A percentile compares a stretch with the other conserved stretches of the same genome.
These are phyloP conservation scores for Tinamus major DNA, from an alignment of 2,797 vertebrate species.

Conservation along the genomic window DNA sequence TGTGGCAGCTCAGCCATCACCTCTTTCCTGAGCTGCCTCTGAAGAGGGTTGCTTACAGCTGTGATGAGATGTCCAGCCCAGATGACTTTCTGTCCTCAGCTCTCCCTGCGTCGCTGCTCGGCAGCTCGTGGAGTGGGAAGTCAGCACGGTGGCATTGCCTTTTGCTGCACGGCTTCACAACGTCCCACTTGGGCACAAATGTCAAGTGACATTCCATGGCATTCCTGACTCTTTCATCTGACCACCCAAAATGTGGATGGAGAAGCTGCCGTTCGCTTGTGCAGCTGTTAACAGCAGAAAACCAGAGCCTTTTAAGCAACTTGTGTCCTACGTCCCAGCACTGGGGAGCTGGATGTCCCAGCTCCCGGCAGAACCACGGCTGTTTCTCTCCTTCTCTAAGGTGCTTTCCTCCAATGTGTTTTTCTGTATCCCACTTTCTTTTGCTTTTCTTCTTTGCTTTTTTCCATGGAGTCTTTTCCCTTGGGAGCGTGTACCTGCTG, in stretches of 20 bases:
- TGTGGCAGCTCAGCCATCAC: neutral
- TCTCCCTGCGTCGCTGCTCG: neutral
- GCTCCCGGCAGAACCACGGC: neutral
- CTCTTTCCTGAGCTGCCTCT: neutral
- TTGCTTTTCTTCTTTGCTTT: neutral
- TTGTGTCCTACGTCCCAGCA: neutral
- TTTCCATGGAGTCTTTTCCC: neutral
- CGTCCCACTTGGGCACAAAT: neutral
- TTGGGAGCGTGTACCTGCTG: accelerated
- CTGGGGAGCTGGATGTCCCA: accelerated
- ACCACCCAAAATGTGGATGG: neutral
- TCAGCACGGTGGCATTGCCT: neutral
- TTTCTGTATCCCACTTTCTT: neutral
- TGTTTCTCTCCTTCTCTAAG: neutral
- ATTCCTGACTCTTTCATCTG: neutral
- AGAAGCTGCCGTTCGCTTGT: neutral
- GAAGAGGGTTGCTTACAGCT: neutral
- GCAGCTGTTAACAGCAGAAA: neutral
- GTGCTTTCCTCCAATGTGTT: neutral
- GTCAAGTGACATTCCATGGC: neutral
- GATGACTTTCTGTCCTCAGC: neutral
- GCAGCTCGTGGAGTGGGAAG: neutral
- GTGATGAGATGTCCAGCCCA: neutral
- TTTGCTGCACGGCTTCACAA: neutral
- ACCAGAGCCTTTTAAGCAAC: neutral